These are phyloP conservation scores for Malurus elegans DNA, from an alignment of 2,113 vertebrate species.

Conservation along the genomic window DNA sequence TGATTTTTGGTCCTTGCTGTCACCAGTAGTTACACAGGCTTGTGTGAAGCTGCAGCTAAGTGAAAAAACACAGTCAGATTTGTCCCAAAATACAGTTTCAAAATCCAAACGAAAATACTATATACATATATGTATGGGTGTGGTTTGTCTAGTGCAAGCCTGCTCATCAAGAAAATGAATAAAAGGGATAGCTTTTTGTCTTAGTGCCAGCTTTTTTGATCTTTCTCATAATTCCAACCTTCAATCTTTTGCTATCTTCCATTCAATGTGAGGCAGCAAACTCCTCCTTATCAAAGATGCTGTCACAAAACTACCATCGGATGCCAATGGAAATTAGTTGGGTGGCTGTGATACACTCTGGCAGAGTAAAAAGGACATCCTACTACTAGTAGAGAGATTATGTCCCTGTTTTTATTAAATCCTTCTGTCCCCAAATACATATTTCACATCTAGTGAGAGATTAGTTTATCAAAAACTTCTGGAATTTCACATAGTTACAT, in stretches of 20 bases:
- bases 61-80: background rate
- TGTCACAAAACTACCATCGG: background rate
- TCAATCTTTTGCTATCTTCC: background rate
- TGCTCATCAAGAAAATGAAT: background rate
- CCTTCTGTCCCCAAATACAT: background rate
- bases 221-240: background rate
- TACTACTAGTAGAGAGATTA: background rate
- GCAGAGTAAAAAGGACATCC: background rate
- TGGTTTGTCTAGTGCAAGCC: background rate
- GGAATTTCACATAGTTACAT: background rate
- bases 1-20: background rate
- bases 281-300: background rate
- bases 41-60: background rate
- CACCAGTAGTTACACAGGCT: background rate
- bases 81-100: background rate
- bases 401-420: background rate
- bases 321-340: background rate
- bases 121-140: background rate
- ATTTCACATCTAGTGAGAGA: background rate
- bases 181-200: background rate
- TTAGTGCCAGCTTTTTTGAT: background rate
- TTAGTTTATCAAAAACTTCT: background rate
- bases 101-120: background rate
- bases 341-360: background rate
- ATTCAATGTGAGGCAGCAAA: background rate